Evolutionary conservation across 2,797 vertebrate species (phyloP).

Genomic region (Holocentrus rufus): DNA sequence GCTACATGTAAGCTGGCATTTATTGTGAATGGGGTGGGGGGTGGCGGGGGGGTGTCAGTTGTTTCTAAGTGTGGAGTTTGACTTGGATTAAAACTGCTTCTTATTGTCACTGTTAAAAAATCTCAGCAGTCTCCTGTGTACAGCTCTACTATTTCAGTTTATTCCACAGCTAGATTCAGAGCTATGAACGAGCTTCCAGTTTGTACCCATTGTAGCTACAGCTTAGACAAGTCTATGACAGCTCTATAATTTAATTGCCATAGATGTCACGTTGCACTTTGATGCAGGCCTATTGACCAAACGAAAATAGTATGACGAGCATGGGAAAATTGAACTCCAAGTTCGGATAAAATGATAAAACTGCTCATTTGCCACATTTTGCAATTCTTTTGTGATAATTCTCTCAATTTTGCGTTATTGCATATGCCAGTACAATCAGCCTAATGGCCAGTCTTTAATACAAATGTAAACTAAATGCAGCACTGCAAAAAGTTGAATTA

Average conservation of each 20-base stretch:
- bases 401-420: background rate
- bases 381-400: constrained; percentile 14
- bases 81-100: background rate
- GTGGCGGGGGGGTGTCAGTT: constrained; percentile 8
- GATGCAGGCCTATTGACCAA: constrained; percentile 49
- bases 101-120: background rate
- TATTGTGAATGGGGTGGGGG: too few species aligned
- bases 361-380: constrained; percentile 4
- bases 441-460: background rate
- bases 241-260: constrained; percentile 34
- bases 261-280: constrained; percentile 17
- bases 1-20: too few species aligned
- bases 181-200: constrained; percentile 9
- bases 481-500: too few species aligned
- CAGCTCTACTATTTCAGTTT: background rate
- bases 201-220: background rate
- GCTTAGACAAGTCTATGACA: constrained; percentile 24
- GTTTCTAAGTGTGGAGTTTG: background rate
- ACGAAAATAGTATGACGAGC: constrained; percentile 8
- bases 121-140: background rate
- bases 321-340: constrained; percentile 5
- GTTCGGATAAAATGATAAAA: constrained; percentile 28
- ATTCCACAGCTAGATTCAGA: constrained; percentile 14
- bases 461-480: background rate
- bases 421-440: background rate